Evolutionary conservation across 2,888 invertebrate species (phyloP).

Genomic region (Hypselothyrea guttata): DNA sequence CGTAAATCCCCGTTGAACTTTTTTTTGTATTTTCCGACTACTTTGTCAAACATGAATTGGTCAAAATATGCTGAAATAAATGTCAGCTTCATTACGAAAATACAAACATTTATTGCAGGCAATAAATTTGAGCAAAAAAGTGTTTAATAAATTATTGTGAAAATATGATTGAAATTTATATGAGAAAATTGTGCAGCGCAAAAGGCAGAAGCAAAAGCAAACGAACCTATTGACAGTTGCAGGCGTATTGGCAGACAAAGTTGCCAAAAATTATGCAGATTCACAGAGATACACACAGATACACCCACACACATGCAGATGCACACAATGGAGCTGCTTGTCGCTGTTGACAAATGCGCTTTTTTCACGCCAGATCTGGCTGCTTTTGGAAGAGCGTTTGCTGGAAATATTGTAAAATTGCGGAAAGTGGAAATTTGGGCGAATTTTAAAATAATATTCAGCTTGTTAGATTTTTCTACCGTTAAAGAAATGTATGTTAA

Average conservation of each 20-base stretch:
- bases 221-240: conserved; percentile 36
- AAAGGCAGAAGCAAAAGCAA: conserved; percentile 18
- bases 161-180: conserved; percentile 13
- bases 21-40: background rate
- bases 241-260: conserved; percentile 50
- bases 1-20: background rate
- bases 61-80: conserved; percentile 22
- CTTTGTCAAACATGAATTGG: conserved; percentile 8
- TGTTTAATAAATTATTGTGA: conserved; percentile 15
- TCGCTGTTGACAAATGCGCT: too few relatives aligned
- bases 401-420: too few relatives aligned
- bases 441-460: too few relatives aligned
- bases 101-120: conserved; percentile 6
- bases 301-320: too few relatives aligned
- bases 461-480: too few relatives aligned
- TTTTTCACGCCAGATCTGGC: too few relatives aligned
- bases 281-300: background rate
- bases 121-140: conserved; percentile 19
- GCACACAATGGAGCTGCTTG: too few relatives aligned
- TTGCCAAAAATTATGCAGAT: conserved; percentile 7
- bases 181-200: conserved; percentile 16
- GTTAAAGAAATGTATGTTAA: too few relatives aligned
- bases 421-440: too few relatives aligned
- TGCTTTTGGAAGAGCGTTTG: too few relatives aligned
- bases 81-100: conserved; percentile 25